Evolutionary conservation across 2,888 invertebrate species (phyloP), one percentile per base, ranked within the genome.

Genomic region (Yponomeuta evonymella): DNA sequence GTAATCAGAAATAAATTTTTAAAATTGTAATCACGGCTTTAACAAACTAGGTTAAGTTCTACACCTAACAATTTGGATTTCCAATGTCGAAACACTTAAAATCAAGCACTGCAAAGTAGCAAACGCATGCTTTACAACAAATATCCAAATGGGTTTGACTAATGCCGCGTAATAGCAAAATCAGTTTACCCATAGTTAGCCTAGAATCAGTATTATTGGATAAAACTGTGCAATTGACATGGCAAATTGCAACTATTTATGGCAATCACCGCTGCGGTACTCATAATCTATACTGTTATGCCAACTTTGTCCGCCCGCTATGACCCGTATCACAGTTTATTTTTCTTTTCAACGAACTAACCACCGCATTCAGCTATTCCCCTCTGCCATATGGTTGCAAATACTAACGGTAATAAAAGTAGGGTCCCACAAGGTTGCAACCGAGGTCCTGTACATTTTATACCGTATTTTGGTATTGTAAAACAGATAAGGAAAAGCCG

Each of bases 181-280:
- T 72, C 51, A 33, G 70, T 70, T 70, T 70, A 62, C 70, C 70
- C 70, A 70, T 70, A 76, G 77, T 79, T 79, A 76, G 72, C 72
- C 73, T 70, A 76, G 74, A 74, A 72, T 77, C 73, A 73, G 64
- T 75, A 75, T 75, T 75, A 71, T 71, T 71, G 75, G 75, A 76
- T 77, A 75, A 75, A 76, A 74, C 76, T 72, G 74, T 73, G 76
- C 79, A 83, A 84, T 85, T 83, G 85, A 79, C 62, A 58, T 74
- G 75, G 77, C 76, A 83, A 86, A 86, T 84, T 83, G 81, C 78
- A 74, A 77, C 79, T 77, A 82, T 84, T 85, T 83, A 77, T 73
- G 72, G 78, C 78, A 82, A 84, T 85, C 82, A 79, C 72, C 70
- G 33, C 71, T 67, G 72, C 68, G 33, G 48, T 36, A 70, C 51